These are phyloP conservation scores for Phortica okadai DNA, from an alignment of 2,888 invertebrate genomes.

Conservation along the genomic window DNA sequence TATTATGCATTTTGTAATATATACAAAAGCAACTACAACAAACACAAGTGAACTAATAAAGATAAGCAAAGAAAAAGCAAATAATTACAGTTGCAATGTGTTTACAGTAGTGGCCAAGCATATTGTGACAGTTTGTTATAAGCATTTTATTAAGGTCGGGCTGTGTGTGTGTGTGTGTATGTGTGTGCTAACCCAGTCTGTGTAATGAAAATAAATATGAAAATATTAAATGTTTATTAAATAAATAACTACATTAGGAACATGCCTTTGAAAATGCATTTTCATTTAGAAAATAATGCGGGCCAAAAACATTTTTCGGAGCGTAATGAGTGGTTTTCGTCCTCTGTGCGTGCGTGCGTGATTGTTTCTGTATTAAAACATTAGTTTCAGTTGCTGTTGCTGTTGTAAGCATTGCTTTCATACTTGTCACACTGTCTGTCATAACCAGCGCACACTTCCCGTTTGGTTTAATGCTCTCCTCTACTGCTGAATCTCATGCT, in stretches of 20 bases:
- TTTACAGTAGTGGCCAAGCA: background rate
- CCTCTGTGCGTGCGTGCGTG: background rate
- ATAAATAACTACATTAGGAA: background rate
- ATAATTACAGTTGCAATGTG: background rate
- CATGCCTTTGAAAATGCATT: slow-evolving; percentile 7
- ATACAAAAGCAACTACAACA: background rate
- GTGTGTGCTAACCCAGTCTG: background rate
- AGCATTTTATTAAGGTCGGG: background rate
- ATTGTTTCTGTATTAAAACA: slow-evolving; percentile 5
- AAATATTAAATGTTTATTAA: background rate
- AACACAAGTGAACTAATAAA: background rate
- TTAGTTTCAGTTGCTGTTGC: background rate
- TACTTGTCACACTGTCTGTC: background rate
- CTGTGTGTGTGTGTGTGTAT: background rate
- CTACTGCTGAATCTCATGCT: background rate
- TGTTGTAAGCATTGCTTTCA: background rate
- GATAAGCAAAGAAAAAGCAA: background rate
- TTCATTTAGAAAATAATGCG: slow-evolving; percentile 3
- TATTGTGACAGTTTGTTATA: background rate
- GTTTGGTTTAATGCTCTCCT: no score
- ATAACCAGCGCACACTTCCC: background rate
- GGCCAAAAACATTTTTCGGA: slow-evolving; percentile 12
- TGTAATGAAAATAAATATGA: background rate
- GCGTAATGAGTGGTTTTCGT: background rate
- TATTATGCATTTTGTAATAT: slow-evolving; percentile 2